Conservation (phyloP, 2,888 invertebrate genomes). For the Cantharis rustica region DNA sequence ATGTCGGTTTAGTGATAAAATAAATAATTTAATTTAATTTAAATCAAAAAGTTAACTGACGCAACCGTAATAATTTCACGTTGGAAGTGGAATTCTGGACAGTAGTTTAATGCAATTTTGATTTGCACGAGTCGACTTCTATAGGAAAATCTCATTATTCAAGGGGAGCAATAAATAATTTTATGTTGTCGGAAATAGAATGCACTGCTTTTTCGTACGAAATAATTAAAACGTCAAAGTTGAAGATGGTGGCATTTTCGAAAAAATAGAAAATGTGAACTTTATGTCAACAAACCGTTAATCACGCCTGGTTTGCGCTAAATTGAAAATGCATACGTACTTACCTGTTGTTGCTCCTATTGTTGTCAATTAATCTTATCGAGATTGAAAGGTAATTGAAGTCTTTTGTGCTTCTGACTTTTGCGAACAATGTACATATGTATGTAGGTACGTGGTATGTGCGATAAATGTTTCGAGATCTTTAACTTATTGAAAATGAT, state of each 20-base stretch:
- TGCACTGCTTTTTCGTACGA: not conserved
- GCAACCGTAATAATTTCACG: not conserved
- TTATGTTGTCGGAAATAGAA: not conserved
- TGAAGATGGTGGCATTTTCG: not conserved
- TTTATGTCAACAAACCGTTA: constrained; percentile 10
- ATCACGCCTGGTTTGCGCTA: constrained; percentile 10
- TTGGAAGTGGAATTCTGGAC: not conserved
- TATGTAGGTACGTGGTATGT: too few species aligned
- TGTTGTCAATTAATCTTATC: constrained; percentile 25
- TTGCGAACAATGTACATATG: not conserved
- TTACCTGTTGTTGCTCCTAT: not conserved
- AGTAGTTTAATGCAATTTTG: not conserved
- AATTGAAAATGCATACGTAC: constrained; percentile 11
- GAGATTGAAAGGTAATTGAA: constrained; percentile 20
- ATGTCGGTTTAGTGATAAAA: not conserved
- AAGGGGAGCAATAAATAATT: not conserved
- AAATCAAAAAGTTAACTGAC: not conserved
- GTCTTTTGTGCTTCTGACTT: not conserved
- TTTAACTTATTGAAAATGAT: not conserved
- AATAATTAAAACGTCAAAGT: not conserved
- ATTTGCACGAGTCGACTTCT: not conserved
- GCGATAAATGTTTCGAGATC: not conserved
- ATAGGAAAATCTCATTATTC: not conserved
- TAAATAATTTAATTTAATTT: not conserved
- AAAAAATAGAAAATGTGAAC: constrained; percentile 2